These are phyloP conservation scores for Tetropium fuscum DNA, from an alignment of 2,888 invertebrate species.

Conservation along the genomic window DNA sequence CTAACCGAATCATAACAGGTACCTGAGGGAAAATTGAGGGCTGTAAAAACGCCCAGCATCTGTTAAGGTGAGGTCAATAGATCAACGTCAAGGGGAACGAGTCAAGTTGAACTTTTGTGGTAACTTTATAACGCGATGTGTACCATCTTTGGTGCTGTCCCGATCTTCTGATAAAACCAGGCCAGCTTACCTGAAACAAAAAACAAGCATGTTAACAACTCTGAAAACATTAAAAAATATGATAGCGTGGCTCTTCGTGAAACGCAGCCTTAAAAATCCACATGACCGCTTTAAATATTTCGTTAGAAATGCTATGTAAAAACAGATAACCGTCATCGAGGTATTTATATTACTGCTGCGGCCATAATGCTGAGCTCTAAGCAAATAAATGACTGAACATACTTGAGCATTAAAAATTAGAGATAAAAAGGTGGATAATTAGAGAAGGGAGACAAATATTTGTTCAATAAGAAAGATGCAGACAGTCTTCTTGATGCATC, in stretches of 20 bases:
- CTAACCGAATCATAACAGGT: background rate
- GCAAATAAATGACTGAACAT: constrained; percentile 24
- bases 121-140: constrained; percentile 38
- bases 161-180: constrained; percentile 57
- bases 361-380: constrained; percentile 4
- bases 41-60: constrained; percentile 31
- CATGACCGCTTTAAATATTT: constrained; percentile 8
- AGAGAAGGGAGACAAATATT: constrained; percentile 22
- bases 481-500: constrained; percentile 7
- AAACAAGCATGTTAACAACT: constrained; percentile 63
- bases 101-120: constrained; percentile 31
- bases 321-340: constrained; percentile 5
- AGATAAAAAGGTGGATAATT: constrained; percentile 22
- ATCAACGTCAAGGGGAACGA: constrained; percentile 39
- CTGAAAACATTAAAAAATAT: constrained; percentile 49
- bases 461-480: constrained; percentile 15
- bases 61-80: constrained; percentile 33
- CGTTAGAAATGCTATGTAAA: constrained; percentile 9
- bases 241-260: constrained; percentile 22
- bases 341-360: constrained; percentile 17
- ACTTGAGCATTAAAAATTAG: constrained; percentile 18
- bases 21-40: constrained; percentile 5
- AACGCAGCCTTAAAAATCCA: constrained; percentile 8
- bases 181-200: constrained; percentile 63
- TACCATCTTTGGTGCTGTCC: constrained; percentile 34